These are phyloP conservation scores for Bubo scandiacus DNA, from an alignment of 2,113 vertebrate genomes.

Conservation along the genomic window DNA sequence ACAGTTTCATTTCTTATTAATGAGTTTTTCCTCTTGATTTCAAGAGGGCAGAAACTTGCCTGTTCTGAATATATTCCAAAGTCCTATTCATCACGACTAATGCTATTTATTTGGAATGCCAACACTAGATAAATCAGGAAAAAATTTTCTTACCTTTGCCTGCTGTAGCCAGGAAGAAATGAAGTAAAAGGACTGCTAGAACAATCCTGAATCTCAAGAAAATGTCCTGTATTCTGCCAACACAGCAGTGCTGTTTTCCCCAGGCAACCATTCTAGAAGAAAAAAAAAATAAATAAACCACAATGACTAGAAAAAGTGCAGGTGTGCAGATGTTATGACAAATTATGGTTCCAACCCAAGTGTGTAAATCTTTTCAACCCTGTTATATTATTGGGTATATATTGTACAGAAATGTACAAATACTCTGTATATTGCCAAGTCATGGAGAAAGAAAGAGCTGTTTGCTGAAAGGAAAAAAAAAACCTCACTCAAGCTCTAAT, in stretches of 20 bases:
- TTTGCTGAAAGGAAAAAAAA: neutral
- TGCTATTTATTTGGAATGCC: neutral
- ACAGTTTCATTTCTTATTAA: neutral
- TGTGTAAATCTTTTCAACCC: neutral
- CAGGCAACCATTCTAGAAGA: slow-evolving; percentile 72
- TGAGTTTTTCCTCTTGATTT: neutral
- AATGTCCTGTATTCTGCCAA: slow-evolving; percentile 54
- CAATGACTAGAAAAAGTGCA: neutral
- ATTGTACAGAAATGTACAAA: neutral
- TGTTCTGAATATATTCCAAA: neutral
- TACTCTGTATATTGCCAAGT: neutral
- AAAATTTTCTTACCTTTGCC: slow-evolving; percentile 65
- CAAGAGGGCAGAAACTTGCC: neutral
- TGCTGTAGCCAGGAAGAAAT: slow-evolving; percentile 67
- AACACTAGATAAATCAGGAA: neutral
- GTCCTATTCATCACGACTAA: neutral
- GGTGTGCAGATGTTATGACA: neutral
- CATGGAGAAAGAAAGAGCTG: neutral
- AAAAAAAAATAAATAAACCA: neutral
- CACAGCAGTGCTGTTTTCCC: slow-evolving; percentile 33
- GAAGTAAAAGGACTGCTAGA: slow-evolving; percentile 66
- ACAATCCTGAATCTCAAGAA: slow-evolving; percentile 58
- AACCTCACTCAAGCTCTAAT: neutral
- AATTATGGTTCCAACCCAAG: neutral
- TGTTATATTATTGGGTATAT: neutral